phyloP scores from a whole-genome alignment of 2,888 invertebrate genomes.

The Drosophila mettleri region DNA sequence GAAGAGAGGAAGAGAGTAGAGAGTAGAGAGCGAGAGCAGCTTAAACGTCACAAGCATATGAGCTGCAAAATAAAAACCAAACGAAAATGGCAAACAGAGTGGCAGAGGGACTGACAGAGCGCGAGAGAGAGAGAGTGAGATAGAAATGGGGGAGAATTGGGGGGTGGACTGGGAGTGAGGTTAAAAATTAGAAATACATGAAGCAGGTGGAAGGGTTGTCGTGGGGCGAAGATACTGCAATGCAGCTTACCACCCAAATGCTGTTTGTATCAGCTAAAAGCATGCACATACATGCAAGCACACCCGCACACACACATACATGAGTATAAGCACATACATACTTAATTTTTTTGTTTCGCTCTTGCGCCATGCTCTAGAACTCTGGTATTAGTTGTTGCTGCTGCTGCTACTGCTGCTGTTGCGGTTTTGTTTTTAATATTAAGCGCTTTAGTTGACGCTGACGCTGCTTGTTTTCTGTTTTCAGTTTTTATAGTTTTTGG shows the following conservation, averaged over 20 bases:
- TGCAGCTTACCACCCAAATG: conserved; percentile 61
- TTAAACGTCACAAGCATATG: conserved; percentile 71
- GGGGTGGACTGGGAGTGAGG: background rate
- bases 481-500: conserved; percentile 68
- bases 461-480: conserved; percentile 72
- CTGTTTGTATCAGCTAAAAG: conserved; percentile 60
- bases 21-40: conserved; percentile 15
- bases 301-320: conserved; percentile 5
- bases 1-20: background rate
- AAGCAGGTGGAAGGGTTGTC: conserved; percentile 4
- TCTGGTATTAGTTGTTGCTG: conserved; percentile 16
- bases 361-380: conserved; percentile 30
- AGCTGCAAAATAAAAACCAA: conserved; percentile 64
- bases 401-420: conserved; percentile 35
- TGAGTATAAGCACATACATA: conserved; percentile 10
- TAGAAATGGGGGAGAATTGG: background rate
- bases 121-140: background rate
- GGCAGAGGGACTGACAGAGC: conserved; percentile 4
- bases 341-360: conserved; percentile 54
- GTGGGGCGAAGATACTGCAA: conserved; percentile 46
- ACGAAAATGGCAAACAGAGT: conserved; percentile 39
- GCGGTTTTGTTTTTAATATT: conserved; percentile 75
- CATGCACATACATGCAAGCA: conserved; percentile 23
- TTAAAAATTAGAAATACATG: conserved; percentile 60
- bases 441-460: conserved; percentile 73